A percentile compares a stretch with the other conserved stretches of the same genome.
Evolutionary conservation across 2,797 vertebrate genomes (phyloP).

Genomic region (Rhinella marina): DNA sequence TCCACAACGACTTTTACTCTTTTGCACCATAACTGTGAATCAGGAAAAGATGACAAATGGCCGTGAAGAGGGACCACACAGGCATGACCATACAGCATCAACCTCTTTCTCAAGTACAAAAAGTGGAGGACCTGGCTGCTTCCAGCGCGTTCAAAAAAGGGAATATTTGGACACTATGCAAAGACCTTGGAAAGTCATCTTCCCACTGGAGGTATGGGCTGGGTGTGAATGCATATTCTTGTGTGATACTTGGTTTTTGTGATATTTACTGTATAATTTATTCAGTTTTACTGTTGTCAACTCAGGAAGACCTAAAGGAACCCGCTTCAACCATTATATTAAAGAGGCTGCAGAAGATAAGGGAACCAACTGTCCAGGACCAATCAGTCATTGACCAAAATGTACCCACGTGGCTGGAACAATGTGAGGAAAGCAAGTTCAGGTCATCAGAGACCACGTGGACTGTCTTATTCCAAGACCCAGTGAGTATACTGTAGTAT

Average conservation of each 20-base stretch:
- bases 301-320: constrained; percentile 27
- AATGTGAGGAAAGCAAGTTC: neutral
- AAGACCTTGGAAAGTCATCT: constrained; percentile 55
- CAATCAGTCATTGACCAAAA: neutral
- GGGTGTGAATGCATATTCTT: neutral
- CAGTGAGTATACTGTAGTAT: constrained; percentile 31
- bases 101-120: neutral
- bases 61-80: neutral
- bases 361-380: neutral
- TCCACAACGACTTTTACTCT: constrained; percentile 9
- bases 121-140: constrained; percentile 1
- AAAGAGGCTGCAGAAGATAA: constrained; percentile 31
- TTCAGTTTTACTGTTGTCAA: neutral
- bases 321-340: constrained; percentile 45
- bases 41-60: constrained; percentile 2
- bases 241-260: neutral
- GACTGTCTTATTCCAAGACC: constrained; percentile 41
- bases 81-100: neutral
- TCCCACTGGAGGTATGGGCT: constrained; percentile 36
- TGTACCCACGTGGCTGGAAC: constrained; percentile 44
- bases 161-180: constrained; percentile 42
- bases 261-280: neutral
- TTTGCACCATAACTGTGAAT: constrained; percentile 33
- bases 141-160: constrained; percentile 48
- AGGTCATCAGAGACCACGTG: constrained; percentile 28